phyloP scores from a whole-genome alignment of 35 echinoderm and acorn worm species.

The Hemicentrotus pulcherrimus region DNA sequence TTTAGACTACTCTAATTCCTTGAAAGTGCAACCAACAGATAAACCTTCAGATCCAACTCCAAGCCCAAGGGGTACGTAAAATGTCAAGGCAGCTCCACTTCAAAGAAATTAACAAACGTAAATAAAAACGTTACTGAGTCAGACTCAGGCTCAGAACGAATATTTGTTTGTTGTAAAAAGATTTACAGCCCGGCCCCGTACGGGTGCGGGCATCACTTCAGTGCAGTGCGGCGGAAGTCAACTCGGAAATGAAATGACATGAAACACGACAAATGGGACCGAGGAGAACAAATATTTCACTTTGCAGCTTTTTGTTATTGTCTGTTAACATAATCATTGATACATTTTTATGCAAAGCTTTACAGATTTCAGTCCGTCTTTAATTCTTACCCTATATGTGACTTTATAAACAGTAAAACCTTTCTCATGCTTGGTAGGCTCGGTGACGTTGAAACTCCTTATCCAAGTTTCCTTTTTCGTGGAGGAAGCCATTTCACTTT shows the following conservation, averaged over 20 bases:
- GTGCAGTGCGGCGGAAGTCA: background rate
- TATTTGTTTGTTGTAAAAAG: too few species aligned
- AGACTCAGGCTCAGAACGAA: too few species aligned
- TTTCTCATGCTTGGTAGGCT: conserved; percentile 92
- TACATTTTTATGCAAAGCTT: background rate
- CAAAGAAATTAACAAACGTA: too few species aligned
- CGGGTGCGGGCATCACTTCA: too few species aligned
- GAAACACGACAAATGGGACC: background rate
- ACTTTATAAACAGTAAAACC: conserved; percentile 99
- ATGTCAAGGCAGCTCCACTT: too few species aligned
- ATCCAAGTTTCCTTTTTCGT: conserved; percentile 81
- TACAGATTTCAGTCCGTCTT: background rate
- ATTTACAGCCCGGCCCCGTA: too few species aligned
- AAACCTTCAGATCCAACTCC: too few species aligned
- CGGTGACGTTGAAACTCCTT: conserved; percentile 86
- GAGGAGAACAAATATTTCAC: background rate
- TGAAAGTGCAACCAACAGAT: too few species aligned
- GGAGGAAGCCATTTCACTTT: conserved; percentile 2
- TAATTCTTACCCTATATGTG: conserved; percentile 75
- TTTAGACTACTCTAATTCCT: too few species aligned
- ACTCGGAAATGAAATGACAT: background rate
- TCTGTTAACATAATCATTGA: background rate
- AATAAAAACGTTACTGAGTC: too few species aligned
- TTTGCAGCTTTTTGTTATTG: background rate
- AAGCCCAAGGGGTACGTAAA: too few species aligned